Evolutionary conservation across 2,113 vertebrate genomes (phyloP).

Genomic region (Kobus ellipsiprymnus): DNA sequence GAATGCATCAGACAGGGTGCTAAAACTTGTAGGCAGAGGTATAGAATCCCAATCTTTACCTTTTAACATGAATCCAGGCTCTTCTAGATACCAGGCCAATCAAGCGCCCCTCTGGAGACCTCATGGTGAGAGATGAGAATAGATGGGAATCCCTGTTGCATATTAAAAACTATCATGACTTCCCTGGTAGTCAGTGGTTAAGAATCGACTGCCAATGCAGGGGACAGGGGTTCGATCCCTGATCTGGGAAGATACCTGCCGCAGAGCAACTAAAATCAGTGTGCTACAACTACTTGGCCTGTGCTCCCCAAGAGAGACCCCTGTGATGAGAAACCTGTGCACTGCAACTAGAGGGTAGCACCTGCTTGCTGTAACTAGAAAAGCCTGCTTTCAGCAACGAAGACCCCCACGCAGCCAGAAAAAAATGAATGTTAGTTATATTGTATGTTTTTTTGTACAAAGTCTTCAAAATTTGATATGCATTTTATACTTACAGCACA

Average conservation of each 20-base stretch:
- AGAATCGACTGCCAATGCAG: background rate
- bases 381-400: background rate
- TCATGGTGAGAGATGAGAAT: background rate
- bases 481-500: background rate
- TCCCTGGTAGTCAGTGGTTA: background rate
- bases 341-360: background rate
- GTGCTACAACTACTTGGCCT: background rate
- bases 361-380: background rate
- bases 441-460: background rate
- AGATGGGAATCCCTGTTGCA: background rate
- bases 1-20: background rate
- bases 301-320: background rate
- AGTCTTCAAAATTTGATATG: background rate
- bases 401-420: fast-evolving
- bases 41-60: background rate
- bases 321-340: background rate
- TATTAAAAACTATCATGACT: background rate
- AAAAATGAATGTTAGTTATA: background rate
- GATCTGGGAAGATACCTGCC: background rate
- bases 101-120: background rate
- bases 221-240: background rate
- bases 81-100: background rate
- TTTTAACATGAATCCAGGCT: background rate
- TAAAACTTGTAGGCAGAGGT: background rate
- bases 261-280: background rate